phyloP scores from a whole-genome alignment of 1,140 invertebrate genomes.

The Drosophila kanapiae region DNA sequence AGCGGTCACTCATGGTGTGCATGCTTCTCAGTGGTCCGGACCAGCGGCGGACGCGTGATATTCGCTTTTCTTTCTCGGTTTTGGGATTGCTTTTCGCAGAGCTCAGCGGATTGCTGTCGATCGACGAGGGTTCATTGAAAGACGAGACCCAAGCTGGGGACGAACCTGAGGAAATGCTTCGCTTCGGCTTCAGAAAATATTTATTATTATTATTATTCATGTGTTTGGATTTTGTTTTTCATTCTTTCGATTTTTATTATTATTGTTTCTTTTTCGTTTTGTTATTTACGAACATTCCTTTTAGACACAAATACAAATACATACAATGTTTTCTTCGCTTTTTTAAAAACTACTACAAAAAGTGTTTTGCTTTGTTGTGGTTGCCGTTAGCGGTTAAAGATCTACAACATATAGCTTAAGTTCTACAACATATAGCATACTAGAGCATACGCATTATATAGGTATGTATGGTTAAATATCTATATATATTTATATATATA shows the following conservation, averaged over 20 bases:
- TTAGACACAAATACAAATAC: slow-evolving; percentile 81
- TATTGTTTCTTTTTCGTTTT: slow-evolving; percentile 56
- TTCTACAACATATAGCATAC: slow-evolving; percentile 71
- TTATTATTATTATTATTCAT: slow-evolving; percentile 13
- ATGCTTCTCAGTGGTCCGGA: slow-evolving; percentile 14
- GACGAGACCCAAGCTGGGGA: slow-evolving; percentile 42
- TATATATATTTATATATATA: slow-evolving; percentile 35
- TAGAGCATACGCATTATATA: slow-evolving; percentile 50
- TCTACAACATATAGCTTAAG: slow-evolving; percentile 72
- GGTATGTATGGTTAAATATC: slow-evolving; percentile 53
- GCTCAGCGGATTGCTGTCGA: slow-evolving; percentile 48
- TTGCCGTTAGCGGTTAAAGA: slow-evolving; percentile 73
- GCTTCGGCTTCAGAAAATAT: slow-evolving; percentile 25
- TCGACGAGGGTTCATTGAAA: slow-evolving; percentile 62
- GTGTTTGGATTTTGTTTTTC: slow-evolving; percentile 36
- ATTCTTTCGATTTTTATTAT: slow-evolving; percentile 47
- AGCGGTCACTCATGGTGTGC: slow-evolving; percentile 27
- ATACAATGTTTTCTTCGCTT: slow-evolving; percentile 49
- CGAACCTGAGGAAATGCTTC: slow-evolving; percentile 12
- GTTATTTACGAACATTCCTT: slow-evolving; percentile 77
- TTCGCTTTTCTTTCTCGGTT: slow-evolving; percentile 17
- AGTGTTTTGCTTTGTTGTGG: slow-evolving; percentile 59
- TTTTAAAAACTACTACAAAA: slow-evolving; percentile 77
- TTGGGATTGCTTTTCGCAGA: slow-evolving; percentile 53
- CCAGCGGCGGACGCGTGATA: slow-evolving; percentile 59